Percentiles rank a stretch among this genome's conserved stretches.
phyloP scores from a whole-genome alignment of 2,797 vertebrate genomes.

The Erpetoichthys calabaricus region DNA sequence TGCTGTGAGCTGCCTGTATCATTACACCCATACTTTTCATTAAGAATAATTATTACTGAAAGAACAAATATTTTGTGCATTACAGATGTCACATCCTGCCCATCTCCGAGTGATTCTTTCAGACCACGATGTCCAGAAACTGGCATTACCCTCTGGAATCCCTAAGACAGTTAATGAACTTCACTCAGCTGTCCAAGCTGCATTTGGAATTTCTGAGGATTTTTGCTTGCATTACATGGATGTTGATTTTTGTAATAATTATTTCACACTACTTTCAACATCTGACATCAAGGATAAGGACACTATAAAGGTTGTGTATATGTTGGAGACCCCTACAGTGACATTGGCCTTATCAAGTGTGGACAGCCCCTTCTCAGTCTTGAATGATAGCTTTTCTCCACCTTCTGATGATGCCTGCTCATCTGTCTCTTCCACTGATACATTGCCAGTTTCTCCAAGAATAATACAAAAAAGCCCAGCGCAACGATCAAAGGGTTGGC shows the following conservation, averaged over 20 bases:
- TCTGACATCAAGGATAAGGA: slow-evolving; percentile 20
- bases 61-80: too few relatives aligned
- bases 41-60: too few relatives aligned
- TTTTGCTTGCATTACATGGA: slow-evolving; percentile 19
- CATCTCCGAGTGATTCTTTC: slow-evolving; percentile 9
- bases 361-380: neutral
- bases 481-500: slow-evolving; percentile 6
- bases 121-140: slow-evolving; percentile 12
- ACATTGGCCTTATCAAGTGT: slow-evolving; percentile 14
- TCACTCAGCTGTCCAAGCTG: slow-evolving; percentile 6
- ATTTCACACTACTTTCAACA: slow-evolving; percentile 11
- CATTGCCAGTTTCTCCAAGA: slow-evolving; percentile 11
- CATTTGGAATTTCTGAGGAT: slow-evolving; percentile 11
- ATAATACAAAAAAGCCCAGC: slow-evolving; percentile 8
- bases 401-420: slow-evolving; percentile 3
- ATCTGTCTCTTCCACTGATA: slow-evolving; percentile 8
- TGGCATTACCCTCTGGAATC: too few relatives aligned
- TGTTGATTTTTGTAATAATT: slow-evolving; percentile 16
- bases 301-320: slow-evolving; percentile 19
- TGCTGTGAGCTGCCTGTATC: too few relatives aligned
- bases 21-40: too few relatives aligned
- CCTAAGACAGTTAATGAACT: slow-evolving; percentile 8
- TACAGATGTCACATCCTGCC: slow-evolving; percentile 13
- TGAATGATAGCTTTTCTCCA: neutral
- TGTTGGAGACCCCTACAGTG: slow-evolving; percentile 3